A percentile compares a stretch with the other conserved stretches of the same genome.
Conservation (phyloP, 2,888 invertebrate species). For the Plebejus anna region DNA sequence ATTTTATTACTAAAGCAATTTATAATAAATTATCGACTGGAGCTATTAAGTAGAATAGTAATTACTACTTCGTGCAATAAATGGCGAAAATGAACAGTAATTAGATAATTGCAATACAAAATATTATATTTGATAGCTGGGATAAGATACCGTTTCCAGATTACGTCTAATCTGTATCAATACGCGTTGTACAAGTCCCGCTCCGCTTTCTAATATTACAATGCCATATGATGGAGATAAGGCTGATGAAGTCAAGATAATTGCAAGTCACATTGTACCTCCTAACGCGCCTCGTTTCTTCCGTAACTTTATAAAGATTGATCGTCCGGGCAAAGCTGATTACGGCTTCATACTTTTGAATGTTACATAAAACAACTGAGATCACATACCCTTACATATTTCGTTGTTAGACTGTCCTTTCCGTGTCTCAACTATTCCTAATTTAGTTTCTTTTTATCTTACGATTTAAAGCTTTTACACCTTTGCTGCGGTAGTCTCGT, state of each 20-base stretch:
- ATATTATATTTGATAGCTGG: background rate
- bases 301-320: slow-evolving; percentile 19
- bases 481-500: background rate
- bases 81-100: background rate
- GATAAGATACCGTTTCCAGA: slow-evolving; percentile 7
- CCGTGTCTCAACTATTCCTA: background rate
- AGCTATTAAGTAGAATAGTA: background rate
- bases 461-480: too few species aligned
- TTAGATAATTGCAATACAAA: slow-evolving; percentile 22
- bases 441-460: background rate
- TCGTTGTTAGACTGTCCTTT: background rate
- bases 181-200: background rate
- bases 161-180: background rate
- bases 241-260: slow-evolving; percentile 10
- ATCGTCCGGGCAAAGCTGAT: background rate
- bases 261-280: slow-evolving; percentile 6
- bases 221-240: slow-evolving; percentile 11
- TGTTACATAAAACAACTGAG: background rate
- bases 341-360: slow-evolving; percentile 3
- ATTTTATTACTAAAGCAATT: background rate
- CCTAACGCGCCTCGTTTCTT: slow-evolving; percentile 1
- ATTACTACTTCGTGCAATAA: background rate
- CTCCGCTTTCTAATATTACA: slow-evolving; percentile 23
- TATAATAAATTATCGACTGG: background rate
- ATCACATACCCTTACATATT: slow-evolving; percentile 1